These are phyloP conservation scores for Agonopterix heracliana DNA, from an alignment of 2,888 invertebrate genomes.

Conservation along the genomic window DNA sequence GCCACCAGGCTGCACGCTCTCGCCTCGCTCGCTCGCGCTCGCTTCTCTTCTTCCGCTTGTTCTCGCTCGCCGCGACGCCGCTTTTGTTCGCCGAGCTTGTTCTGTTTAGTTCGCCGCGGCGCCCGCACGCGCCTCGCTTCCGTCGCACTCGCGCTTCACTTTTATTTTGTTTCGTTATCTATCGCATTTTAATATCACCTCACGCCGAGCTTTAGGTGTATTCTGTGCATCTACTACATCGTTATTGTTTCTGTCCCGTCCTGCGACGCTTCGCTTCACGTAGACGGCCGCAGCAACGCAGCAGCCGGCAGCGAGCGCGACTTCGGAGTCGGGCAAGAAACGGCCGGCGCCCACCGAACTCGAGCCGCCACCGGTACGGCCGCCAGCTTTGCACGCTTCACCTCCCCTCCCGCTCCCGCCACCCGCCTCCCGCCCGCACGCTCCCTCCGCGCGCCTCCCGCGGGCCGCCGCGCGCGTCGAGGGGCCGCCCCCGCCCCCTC, in stretches of 20 bases:
- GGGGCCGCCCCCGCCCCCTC: conserved; percentile 30
- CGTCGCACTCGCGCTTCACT: conserved; percentile 76
- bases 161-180: conserved; percentile 68
- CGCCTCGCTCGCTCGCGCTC: conserved; percentile 67
- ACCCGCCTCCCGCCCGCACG: conserved; percentile 47
- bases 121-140: conserved; percentile 70
- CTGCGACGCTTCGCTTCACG: conserved; percentile 76
- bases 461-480: conserved; percentile 32
- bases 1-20: conserved; percentile 80
- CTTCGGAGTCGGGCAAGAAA: conserved; percentile 94
- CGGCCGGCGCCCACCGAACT: conserved; percentile 84
- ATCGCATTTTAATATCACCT: conserved; percentile 71
- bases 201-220: conserved; percentile 75
- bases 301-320: conserved; percentile 81
- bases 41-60: conserved; percentile 71
- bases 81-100: conserved; percentile 69
- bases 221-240: conserved; percentile 76
- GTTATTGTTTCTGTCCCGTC: conserved; percentile 76
- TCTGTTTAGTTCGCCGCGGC: conserved; percentile 58
- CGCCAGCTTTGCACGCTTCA: conserved; percentile 81
- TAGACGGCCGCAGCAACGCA: conserved; percentile 74
- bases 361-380: conserved; percentile 92
- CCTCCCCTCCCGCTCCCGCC: conserved; percentile 38
- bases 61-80: conserved; percentile 72
- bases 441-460: conserved; percentile 37